These are phyloP conservation scores for Parapsyche elsis DNA, from an alignment of 1,140 invertebrate genomes.

Conservation along the genomic window DNA sequence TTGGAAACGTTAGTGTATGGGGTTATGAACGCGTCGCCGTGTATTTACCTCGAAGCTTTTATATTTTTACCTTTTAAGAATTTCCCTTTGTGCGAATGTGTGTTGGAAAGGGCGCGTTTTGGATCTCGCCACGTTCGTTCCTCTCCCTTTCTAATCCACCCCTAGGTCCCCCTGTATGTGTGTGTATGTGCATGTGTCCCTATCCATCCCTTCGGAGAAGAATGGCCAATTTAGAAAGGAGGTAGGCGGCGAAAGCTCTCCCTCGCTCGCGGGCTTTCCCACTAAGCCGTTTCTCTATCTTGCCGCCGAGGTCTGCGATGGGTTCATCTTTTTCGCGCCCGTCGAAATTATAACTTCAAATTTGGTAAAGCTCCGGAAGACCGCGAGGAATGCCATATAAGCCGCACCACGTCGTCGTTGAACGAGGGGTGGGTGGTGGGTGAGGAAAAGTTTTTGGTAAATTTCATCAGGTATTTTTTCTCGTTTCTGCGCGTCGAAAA, in stretches of 20 bases:
- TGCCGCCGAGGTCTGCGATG: neutral
- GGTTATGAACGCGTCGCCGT: conserved; percentile 32
- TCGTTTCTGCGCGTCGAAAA: conserved; percentile 11
- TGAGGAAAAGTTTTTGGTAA: conserved; percentile 40
- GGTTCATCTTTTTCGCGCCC: conserved; percentile 33
- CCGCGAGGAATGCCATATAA: conserved; percentile 50
- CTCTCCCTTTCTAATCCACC: conserved; percentile 53
- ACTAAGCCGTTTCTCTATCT: conserved; percentile 21
- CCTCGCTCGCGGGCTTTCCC: conserved; percentile 6
- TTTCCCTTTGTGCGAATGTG: conserved; percentile 42
- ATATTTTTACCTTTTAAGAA: conserved; percentile 47
- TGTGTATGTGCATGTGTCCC: neutral
- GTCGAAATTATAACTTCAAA: conserved; percentile 54
- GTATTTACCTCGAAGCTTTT: conserved; percentile 41
- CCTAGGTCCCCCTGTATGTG: neutral
- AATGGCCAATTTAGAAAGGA: conserved; percentile 52
- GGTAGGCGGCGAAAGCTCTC: conserved; percentile 43
- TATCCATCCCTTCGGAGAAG: conserved; percentile 32
- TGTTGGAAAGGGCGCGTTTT: neutral
- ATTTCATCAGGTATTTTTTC: conserved; percentile 48
- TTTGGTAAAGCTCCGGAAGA: conserved; percentile 44
- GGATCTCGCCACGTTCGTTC: conserved; percentile 9
- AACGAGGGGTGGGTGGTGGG: neutral
- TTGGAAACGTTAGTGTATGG: conserved; percentile 14
- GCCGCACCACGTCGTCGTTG: conserved; percentile 20